Percentiles rank a stretch among this genome's conserved stretches.
phyloP scores from a whole-genome alignment of 2,888 invertebrate species.

The Adelognathus sp. region DNA sequence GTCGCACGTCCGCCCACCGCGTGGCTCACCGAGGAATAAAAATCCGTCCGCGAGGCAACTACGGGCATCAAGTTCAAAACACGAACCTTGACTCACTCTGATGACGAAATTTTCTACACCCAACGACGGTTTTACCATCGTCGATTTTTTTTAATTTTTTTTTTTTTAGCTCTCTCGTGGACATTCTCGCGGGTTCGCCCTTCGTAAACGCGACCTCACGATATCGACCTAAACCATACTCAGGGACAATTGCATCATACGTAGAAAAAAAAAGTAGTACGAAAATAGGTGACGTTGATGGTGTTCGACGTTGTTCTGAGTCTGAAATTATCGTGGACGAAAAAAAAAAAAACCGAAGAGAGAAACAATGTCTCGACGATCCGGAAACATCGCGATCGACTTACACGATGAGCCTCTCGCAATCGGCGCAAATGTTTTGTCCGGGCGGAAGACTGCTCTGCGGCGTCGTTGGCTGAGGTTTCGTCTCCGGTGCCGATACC shows the following conservation, averaged over 20 bases:
- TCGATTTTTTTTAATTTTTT: neutral
- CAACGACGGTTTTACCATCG: neutral
- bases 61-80: constrained; percentile 65
- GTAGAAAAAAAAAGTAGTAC: neutral
- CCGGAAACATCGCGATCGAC: constrained; percentile 80
- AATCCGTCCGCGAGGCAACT: constrained; percentile 82
- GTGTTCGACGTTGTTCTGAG: constrained; percentile 67
- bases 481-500: constrained; percentile 88
- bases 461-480: constrained; percentile 83
- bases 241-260: neutral
- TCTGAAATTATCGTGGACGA: constrained; percentile 46
- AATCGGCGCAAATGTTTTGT: constrained; percentile 97
- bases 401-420: constrained; percentile 99
- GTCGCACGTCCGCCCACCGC: constrained; percentile 85
- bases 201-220: neutral
- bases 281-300: constrained; percentile 41
- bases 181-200: neutral
- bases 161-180: neutral
- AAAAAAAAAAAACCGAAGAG: constrained; percentile 9
- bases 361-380: constrained; percentile 64
- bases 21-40: constrained; percentile 90
- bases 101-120: constrained; percentile 6
- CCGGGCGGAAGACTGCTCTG: constrained; percentile 88
- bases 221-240: neutral
- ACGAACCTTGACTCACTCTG: constrained; percentile 54